Evolutionary conservation across 2,888 invertebrate genomes (phyloP), one percentile per base, ranked within the genome.

Genomic region (Drosophila hamatofila): DNA sequence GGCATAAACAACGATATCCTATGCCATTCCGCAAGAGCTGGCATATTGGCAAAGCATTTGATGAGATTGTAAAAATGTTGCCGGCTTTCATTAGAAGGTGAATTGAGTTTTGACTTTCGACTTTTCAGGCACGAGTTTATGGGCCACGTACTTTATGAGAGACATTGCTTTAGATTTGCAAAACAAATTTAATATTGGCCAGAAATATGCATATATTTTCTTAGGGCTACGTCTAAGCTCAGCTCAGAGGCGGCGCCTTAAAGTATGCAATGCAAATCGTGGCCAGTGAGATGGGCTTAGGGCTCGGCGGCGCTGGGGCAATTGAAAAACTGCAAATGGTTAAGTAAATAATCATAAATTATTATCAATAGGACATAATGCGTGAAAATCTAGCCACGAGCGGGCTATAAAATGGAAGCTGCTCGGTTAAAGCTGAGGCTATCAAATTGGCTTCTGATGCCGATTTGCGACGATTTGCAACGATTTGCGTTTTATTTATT

Each of bases 361-460:
- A 81, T 85, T 81, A 88, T 88, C 77, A 85, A 72, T 75, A 52
- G 72, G 77, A 72, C 77, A 81, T 87, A 84, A 84, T 81, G 80
- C 88, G 73, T 70, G 75, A 65, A 83, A 87, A 84, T 71, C 80
- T 78, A 59, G 70, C 81, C 81, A 86, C 85, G 81, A 83, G 83
- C 83, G 62, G 70, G 84, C 81, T 76, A 67, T 86, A 83, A 86
- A 84, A 86, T 49, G 65, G 49, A 41, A 52, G 59, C 66, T 60
- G 62, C 60, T 71, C 65, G 72, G 83, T 81, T 83, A 72, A 80
- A 88, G 81, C 80, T 78, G 82, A 88, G 80, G 83, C 85, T 78
- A 86, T 88, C 78, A 78, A 86, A 88, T 82, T 82, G 86, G 84
- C 82, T 80, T 86, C 72, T 80, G 81, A 84, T 81, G 75, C 82